A percentile compares a stretch with the other conserved stretches of the same genome.
These are phyloP conservation scores for Pollenia amentaria DNA, from an alignment of 2,888 invertebrate genomes.

Conservation along the genomic window DNA sequence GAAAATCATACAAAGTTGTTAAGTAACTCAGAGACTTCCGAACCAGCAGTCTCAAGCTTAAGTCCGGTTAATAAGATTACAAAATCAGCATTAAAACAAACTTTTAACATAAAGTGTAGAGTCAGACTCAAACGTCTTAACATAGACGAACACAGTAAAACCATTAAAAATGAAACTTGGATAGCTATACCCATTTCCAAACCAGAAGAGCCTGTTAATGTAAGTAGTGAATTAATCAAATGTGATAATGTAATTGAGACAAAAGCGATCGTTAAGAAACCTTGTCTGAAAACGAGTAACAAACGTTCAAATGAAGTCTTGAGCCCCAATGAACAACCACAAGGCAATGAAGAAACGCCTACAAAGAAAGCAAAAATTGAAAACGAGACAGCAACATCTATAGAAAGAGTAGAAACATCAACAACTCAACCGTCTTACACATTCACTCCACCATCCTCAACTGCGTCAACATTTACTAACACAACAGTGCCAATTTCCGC, in stretches of 20 bases:
- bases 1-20: background rate
- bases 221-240: slow-evolving; percentile 36
- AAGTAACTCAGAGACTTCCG: background rate
- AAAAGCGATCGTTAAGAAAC: slow-evolving; percentile 37
- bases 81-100: slow-evolving; percentile 25
- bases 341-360: background rate
- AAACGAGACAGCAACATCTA: background rate
- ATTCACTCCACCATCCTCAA: background rate
- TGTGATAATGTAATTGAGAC: slow-evolving; percentile 46
- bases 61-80: background rate
- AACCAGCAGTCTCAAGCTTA: background rate
- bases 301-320: background rate
- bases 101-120: slow-evolving; percentile 51
- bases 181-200: slow-evolving; percentile 35
- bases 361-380: slow-evolving; percentile 27
- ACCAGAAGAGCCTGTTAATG: background rate
- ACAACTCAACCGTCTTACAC: background rate
- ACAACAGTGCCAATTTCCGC: background rate
- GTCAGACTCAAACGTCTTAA: slow-evolving; percentile 59
- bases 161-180: slow-evolving; percentile 37
- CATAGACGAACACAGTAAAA: slow-evolving; percentile 5
- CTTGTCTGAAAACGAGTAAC: slow-evolving; percentile 47
- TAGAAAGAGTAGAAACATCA: background rate
- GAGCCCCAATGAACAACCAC: background rate
- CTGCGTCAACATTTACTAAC: background rate